These are phyloP conservation scores for Spialia ferax DNA, from an alignment of 2,888 invertebrate genomes.

Conservation along the genomic window DNA sequence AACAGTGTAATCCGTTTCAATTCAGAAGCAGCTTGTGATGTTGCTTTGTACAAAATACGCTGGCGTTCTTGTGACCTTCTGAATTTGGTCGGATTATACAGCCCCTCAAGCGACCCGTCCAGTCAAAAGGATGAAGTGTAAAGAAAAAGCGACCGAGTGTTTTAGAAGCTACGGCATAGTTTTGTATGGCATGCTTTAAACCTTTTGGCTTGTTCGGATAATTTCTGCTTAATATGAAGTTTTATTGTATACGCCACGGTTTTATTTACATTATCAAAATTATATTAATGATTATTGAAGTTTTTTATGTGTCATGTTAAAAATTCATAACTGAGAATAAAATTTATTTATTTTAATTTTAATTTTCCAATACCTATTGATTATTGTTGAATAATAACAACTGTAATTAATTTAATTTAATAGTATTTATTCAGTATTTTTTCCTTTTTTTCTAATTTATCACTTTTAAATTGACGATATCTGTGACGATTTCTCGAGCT, in stretches of 20 bases:
- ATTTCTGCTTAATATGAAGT: constrained; percentile 32
- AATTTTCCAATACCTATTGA: no score
- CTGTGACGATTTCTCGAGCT: neutral
- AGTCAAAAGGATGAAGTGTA: constrained; percentile 59
- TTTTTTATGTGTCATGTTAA: no score
- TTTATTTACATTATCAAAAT: constrained; percentile 27
- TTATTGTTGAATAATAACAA: no score
- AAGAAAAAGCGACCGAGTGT: constrained; percentile 44
- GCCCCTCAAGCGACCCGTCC: constrained; percentile 65
- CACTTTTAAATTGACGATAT: neutral
- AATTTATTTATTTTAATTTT: no score
- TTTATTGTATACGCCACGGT: neutral
- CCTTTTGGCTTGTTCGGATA: constrained; percentile 56
- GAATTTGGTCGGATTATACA: constrained; percentile 60
- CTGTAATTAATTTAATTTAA: no score
- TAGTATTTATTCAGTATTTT: neutral
- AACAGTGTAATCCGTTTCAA: constrained; percentile 56
- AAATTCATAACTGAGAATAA: no score
- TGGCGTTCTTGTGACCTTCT: constrained; percentile 56
- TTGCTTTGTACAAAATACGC: constrained; percentile 57
- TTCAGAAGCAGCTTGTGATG: constrained; percentile 66
- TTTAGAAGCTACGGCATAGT: constrained; percentile 38
- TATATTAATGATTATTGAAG: neutral
- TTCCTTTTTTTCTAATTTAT: neutral
- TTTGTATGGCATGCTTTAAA: constrained; percentile 38